These are phyloP conservation scores for Cartodere bifasciata DNA, from an alignment of 2,888 invertebrate species.

Conservation along the genomic window DNA sequence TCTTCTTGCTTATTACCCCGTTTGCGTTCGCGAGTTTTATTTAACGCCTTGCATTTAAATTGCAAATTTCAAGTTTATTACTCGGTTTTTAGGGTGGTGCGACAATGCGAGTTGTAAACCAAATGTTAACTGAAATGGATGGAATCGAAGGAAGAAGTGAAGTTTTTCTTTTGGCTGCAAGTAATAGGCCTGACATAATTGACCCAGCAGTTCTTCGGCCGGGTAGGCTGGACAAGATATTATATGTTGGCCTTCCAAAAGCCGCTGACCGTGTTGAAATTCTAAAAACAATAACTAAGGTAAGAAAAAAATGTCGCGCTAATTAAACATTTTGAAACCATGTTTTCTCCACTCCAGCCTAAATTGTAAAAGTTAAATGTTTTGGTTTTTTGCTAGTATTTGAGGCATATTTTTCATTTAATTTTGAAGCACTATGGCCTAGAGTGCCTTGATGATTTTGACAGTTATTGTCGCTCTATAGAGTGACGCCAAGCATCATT, in stretches of 20 bases:
- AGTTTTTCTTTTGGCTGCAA: conserved; percentile 92
- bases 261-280: conserved; percentile 75
- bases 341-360: too few species aligned
- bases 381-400: too few species aligned
- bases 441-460: too few species aligned
- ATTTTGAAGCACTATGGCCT: too few species aligned
- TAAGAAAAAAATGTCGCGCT: too few species aligned
- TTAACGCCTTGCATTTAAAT: too few species aligned
- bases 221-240: conserved; percentile 79
- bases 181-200: conserved; percentile 92
- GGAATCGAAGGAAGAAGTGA: conserved; percentile 84
- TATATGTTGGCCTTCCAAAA: conserved; percentile 82
- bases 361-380: too few species aligned
- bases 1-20: background rate
- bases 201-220: conserved; percentile 86
- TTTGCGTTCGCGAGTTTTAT: background rate
- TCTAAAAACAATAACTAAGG: conserved; percentile 77
- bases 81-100: conserved; percentile 45
- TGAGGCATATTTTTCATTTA: too few species aligned
- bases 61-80: background rate
- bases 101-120: conserved; percentile 83
- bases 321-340: too few species aligned
- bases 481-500: too few species aligned
- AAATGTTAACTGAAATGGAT: conserved; percentile 97
- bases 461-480: too few species aligned